These are phyloP conservation scores for Urocolius indicus DNA, from an alignment of 2,113 vertebrate genomes.

Conservation along the genomic window DNA sequence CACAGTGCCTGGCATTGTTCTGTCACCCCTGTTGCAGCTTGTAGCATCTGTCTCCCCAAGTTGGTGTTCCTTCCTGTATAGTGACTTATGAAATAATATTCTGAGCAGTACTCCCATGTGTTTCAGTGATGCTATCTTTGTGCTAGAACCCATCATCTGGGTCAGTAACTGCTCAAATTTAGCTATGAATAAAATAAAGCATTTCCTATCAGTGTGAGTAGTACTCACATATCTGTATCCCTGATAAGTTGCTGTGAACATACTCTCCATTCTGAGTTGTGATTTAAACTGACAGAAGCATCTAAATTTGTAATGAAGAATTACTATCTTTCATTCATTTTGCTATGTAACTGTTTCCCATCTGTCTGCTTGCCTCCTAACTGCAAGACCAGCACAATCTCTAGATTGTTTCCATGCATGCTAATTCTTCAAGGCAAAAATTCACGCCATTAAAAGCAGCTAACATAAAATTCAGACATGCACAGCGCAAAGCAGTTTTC, in stretches of 20 bases:
- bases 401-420: not conserved
- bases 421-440: not conserved
- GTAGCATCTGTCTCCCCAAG: not conserved
- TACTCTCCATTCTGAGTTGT: not conserved
- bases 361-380: not conserved
- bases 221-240: not conserved
- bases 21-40: not conserved
- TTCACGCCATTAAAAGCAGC: not conserved
- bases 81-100: not conserved
- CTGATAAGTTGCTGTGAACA: not conserved
- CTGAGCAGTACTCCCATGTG: not conserved
- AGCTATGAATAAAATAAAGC: not conserved
- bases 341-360: not conserved
- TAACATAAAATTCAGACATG: not conserved
- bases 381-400: not conserved
- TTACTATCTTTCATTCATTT: not conserved
- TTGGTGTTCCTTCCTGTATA: not conserved
- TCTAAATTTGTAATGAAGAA: not conserved
- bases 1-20: not conserved
- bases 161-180: not conserved
- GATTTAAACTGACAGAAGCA: constrained; percentile 4
- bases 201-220: not conserved
- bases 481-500: not conserved
- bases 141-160: not conserved
- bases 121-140: not conserved